phyloP scores from a whole-genome alignment of 2,797 vertebrate genomes.

The Delichon dasypus region DNA sequence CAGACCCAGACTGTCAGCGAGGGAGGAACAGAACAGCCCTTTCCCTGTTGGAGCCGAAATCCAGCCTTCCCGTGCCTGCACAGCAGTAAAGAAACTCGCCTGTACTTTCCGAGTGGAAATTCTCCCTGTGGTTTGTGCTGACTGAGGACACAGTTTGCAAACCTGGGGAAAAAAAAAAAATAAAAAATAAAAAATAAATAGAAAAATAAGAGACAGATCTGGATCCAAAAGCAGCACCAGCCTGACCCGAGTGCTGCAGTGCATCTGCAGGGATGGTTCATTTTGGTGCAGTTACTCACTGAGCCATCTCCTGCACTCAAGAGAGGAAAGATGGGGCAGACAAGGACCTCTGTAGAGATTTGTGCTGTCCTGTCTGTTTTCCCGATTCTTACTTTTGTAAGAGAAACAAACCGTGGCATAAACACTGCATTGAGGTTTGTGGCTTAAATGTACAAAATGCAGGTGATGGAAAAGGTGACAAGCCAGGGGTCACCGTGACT shows the following conservation, averaged over 20 bases:
- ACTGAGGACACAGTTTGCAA: slow-evolving; percentile 28
- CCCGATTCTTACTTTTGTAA: neutral
- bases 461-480: neutral
- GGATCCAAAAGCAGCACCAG: neutral
- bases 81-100: neutral
- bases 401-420: neutral
- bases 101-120: slow-evolving; percentile 53
- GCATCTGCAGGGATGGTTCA: neutral
- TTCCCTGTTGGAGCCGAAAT: slow-evolving; percentile 33
- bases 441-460: neutral
- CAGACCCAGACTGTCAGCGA: neutral
- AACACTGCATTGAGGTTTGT: neutral
- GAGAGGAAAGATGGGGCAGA: neutral
- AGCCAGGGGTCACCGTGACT: neutral
- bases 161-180: neutral
- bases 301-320: neutral
- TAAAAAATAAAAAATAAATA: neutral
- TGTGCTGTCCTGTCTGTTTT: neutral
- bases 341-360: neutral
- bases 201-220: neutral
- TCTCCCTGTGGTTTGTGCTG: slow-evolving; percentile 49
- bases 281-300: neutral
- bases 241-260: accelerated
- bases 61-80: neutral
- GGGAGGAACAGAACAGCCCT: slow-evolving; percentile 45